Conservation (phyloP, 2,113 vertebrate genomes). For the Ursus arctos region DNA sequence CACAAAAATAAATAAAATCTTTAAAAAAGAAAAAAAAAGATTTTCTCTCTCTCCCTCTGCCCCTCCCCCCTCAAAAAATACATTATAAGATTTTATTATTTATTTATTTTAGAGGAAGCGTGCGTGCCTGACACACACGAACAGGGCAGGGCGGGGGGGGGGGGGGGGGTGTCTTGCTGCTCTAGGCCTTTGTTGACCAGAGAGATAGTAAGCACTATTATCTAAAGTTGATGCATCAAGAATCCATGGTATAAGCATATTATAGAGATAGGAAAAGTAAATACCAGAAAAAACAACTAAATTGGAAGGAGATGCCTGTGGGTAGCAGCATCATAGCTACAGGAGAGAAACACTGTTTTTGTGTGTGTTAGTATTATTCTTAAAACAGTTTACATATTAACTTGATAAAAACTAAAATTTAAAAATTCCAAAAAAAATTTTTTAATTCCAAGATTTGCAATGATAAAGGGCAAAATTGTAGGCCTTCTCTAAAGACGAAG, state of each 20-base stretch:
- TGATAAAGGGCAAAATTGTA: not conserved
- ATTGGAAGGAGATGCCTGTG: not conserved
- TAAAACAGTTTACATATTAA: not conserved
- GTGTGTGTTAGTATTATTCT: not conserved
- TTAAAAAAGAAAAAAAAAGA: too few relatives aligned
- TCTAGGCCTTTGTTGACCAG: not conserved
- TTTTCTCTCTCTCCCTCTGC: not conserved
- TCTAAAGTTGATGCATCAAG: not conserved
- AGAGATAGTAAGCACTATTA: not conserved
- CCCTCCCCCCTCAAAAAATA: not conserved
- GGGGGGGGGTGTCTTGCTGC: not conserved
- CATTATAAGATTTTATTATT: not conserved
- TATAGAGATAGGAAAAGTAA: not conserved
- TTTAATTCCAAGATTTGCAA: not conserved
- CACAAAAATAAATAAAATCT: too few relatives aligned
- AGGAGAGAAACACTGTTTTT: not conserved
- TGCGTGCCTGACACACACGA: fast-evolving
- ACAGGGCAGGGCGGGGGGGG: too few relatives aligned
- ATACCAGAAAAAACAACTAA: not conserved
- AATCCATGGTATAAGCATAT: not conserved
- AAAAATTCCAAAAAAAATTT: not conserved
- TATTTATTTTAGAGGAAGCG: not conserved
- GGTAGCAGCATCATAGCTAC: not conserved
- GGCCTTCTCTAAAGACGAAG: not conserved
- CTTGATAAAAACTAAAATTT: slow-evolving; percentile 34